Conservation (phyloP, 2,888 invertebrate genomes). For the Chalcis sispes region DNA sequence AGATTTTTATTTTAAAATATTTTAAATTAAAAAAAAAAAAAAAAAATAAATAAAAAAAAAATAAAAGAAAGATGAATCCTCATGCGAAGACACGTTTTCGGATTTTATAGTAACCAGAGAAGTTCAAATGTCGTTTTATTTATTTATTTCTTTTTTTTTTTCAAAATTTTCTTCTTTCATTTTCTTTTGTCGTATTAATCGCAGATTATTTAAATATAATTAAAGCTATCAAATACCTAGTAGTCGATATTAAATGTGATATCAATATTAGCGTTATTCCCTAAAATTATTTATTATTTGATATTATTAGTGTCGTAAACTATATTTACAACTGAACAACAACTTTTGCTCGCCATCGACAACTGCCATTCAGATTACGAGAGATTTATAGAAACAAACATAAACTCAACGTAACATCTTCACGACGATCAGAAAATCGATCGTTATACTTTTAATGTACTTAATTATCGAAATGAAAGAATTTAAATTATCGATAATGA, state of each 20-base stretch:
- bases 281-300: constrained; percentile 60
- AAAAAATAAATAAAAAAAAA: constrained; percentile 6
- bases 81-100: constrained; percentile 13
- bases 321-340: constrained; percentile 75
- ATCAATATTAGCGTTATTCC: constrained; percentile 68
- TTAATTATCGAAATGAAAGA: constrained; percentile 4
- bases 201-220: constrained; percentile 58
- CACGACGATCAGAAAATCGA: constrained; percentile 2
- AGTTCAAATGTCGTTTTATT: constrained; percentile 1
- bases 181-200: constrained; percentile 33
- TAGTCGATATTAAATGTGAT: constrained; percentile 69
- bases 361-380: constrained; percentile 53
- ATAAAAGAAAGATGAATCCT: constrained; percentile 27
- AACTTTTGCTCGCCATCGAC: constrained; percentile 63
- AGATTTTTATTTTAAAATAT: too few species aligned
- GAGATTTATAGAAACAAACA: constrained; percentile 56
- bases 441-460: background rate
- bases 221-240: constrained; percentile 70
- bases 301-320: constrained; percentile 69
- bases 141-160: too few species aligned
- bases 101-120: constrained; percentile 3
- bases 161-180: constrained; percentile 7
- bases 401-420: constrained; percentile 44
- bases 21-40: background rate
- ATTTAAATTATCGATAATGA: background rate